Evolutionary conservation across 2,797 vertebrate species (phyloP).

Genomic region (Crenuchus spilurus): DNA sequence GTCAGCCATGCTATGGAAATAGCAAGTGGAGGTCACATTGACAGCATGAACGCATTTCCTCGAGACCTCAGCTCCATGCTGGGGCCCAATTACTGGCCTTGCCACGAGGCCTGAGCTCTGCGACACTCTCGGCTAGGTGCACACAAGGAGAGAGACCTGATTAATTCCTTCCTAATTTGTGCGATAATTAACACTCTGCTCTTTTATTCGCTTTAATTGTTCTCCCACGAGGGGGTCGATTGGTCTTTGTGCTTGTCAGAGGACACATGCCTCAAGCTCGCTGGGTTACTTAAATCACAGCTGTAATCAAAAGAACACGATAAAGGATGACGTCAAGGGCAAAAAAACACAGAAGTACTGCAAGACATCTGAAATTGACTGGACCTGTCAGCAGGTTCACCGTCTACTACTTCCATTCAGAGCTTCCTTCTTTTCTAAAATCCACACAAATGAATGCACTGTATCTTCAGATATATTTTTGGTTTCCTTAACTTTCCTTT

Average conservation of each 20-base stretch:
- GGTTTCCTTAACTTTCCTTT: too few relatives aligned
- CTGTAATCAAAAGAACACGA: neutral
- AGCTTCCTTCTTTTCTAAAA: too few relatives aligned
- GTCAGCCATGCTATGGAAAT: neutral
- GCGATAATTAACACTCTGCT: conserved; percentile 80
- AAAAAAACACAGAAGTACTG: neutral
- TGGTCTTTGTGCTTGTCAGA: conserved; percentile 62
- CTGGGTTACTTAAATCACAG: conserved; percentile 21
- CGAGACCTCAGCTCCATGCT: conserved; percentile 64
- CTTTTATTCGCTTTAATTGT: conserved; percentile 77
- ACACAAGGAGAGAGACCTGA: conserved; percentile 67
- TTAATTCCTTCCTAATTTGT: conserved; percentile 80
- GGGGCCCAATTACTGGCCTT: conserved; percentile 76
- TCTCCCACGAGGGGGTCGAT: conserved; percentile 76
- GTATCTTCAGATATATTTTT: too few relatives aligned
- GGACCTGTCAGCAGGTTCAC: too few relatives aligned
- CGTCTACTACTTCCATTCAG: too few relatives aligned
- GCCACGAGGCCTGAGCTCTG: conserved; percentile 61
- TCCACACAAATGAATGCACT: too few relatives aligned
- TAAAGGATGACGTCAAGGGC: neutral
- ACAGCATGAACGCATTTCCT: conserved; percentile 53
- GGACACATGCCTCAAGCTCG: neutral
- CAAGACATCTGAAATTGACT: neutral
- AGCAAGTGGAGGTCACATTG: conserved; percentile 47
- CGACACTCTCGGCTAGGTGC: conserved; percentile 61